These are phyloP conservation scores for Ditula angustiorana DNA, from an alignment of 2,888 invertebrate species.

Conservation along the genomic window DNA sequence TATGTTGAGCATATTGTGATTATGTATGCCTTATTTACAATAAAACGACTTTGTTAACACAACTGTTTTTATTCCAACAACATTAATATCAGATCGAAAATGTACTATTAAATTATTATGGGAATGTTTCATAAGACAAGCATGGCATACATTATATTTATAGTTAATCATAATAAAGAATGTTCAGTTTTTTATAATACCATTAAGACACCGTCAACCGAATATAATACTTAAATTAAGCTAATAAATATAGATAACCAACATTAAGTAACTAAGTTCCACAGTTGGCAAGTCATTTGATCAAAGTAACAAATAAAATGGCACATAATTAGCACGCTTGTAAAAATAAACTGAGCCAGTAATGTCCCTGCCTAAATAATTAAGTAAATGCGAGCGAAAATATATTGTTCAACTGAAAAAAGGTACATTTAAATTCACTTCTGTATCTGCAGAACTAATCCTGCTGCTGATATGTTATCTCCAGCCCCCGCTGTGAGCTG, in stretches of 20 bases:
- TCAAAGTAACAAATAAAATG: constrained; percentile 29
- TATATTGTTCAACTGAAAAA: background rate
- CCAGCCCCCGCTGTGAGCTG: constrained; percentile 94
- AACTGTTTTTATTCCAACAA: constrained; percentile 31
- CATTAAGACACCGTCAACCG: constrained; percentile 24
- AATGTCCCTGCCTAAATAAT: constrained; percentile 6
- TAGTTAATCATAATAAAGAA: constrained; percentile 29
- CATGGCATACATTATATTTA: constrained; percentile 17
- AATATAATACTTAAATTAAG: constrained; percentile 7
- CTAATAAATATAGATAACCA: constrained; percentile 25
- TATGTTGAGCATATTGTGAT: constrained; percentile 10
- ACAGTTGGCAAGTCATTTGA: constrained; percentile 30
- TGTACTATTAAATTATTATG: constrained; percentile 17
- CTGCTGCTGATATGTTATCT: constrained; percentile 95
- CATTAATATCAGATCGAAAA: constrained; percentile 36
- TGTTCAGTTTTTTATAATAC: constrained; percentile 33
- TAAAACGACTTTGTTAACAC: constrained; percentile 13
- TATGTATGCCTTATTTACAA: constrained; percentile 6
- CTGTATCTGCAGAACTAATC: constrained; percentile 89
- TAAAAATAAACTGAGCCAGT: constrained; percentile 22
- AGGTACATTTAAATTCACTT: constrained; percentile 51
- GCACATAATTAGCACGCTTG: constrained; percentile 24
- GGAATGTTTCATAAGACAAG: constrained; percentile 38
- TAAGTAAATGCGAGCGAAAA: constrained; percentile 6
- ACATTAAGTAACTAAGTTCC: constrained; percentile 29